phyloP scores from a whole-genome alignment of 2,888 invertebrate genomes.

The Dasypogon diadema region DNA sequence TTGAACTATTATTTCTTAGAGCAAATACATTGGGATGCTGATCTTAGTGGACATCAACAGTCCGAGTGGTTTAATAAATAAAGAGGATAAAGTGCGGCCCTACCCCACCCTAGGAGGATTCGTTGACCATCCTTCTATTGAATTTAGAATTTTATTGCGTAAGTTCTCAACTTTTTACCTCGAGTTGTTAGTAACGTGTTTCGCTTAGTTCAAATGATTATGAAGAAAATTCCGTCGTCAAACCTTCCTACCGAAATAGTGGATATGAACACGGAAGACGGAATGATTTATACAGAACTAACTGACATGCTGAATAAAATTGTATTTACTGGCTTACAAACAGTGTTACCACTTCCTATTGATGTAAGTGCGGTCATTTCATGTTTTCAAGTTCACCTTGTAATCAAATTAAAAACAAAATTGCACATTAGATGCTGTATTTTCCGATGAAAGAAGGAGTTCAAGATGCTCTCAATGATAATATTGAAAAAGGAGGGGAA shows the following conservation, averaged over 20 bases:
- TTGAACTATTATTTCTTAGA: neutral
- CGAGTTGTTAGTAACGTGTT: too few species aligned
- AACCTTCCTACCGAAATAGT: too few species aligned
- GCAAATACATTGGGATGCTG: neutral
- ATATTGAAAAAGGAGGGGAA: neutral
- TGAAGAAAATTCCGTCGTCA: too few species aligned
- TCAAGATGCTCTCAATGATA: neutral
- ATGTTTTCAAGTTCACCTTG: neutral
- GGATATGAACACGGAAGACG: neutral
- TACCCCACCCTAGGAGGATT: conserved; percentile 52
- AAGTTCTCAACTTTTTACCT: too few species aligned
- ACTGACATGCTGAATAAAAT: neutral
- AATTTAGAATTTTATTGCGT: too few species aligned
- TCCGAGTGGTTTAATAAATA: conserved; percentile 24
- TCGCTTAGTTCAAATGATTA: neutral
- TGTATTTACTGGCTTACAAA: too few species aligned
- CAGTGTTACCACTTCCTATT: too few species aligned
- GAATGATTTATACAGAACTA: neutral
- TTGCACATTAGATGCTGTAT: neutral
- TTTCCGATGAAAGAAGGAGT: neutral
- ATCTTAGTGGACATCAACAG: conserved; percentile 9
- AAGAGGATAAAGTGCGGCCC: conserved; percentile 32
- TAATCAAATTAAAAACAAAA: neutral
- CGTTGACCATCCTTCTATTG: conserved; percentile 42
- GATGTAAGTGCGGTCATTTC: neutral